phyloP scores from a whole-genome alignment of 2,797 vertebrate species.

The Alauda arvensis region DNA sequence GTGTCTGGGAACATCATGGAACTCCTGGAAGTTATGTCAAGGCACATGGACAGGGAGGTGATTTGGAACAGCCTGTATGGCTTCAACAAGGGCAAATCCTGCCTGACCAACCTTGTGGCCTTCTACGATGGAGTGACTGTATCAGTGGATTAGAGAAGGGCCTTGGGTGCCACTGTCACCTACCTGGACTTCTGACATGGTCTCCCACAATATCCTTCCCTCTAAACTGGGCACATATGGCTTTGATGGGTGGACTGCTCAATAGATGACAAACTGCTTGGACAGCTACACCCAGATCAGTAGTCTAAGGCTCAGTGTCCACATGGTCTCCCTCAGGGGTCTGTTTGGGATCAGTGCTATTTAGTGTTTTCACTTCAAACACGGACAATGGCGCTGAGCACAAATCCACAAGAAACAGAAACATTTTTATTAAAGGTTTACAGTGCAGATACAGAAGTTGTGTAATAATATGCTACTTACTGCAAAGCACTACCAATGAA shows the following conservation, averaged over 20 bases:
- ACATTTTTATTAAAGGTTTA: conserved; percentile 36
- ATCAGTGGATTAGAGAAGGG: neutral
- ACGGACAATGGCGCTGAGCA: neutral
- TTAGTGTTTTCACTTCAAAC: neutral
- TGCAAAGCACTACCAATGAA: neutral
- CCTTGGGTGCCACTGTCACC: neutral
- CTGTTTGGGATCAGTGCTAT: neutral
- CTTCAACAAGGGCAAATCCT: neutral
- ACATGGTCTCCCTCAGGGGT: neutral
- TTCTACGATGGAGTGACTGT: rapidly evolving
- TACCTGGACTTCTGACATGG: neutral
- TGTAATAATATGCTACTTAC: neutral
- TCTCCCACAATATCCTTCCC: neutral
- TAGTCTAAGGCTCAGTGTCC: neutral
- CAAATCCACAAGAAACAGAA: neutral
- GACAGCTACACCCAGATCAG: neutral
- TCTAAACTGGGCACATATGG: too few species aligned
- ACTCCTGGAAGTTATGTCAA: neutral
- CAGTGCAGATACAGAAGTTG: neutral
- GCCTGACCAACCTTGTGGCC: neutral
- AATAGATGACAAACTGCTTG: neutral
- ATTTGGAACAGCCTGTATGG: neutral
- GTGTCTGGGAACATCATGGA: neutral
- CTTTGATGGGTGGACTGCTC: neutral
- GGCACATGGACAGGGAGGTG: neutral